Conservation (phyloP, 2,797 vertebrate genomes). For the Notamacropus eugenii region DNA sequence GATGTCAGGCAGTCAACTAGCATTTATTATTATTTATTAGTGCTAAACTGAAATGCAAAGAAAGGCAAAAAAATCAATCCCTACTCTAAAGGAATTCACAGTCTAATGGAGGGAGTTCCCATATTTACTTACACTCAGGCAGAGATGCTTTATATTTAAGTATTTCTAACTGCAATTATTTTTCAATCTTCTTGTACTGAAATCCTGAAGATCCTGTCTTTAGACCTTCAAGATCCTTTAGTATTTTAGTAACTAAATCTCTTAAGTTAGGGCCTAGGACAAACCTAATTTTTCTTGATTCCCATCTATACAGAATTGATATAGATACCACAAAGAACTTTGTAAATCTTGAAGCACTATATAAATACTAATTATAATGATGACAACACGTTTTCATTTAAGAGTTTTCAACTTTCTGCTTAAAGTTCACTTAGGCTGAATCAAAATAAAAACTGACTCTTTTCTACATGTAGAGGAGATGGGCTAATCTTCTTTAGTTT, state of each 20-base stretch:
- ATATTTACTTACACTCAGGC: neutral
- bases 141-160: neutral
- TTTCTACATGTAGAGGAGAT: neutral
- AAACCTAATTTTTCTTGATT: neutral
- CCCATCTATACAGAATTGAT: neutral
- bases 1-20: neutral
- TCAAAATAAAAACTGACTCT: neutral
- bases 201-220: neutral
- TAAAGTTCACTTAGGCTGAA: neutral
- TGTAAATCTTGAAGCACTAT: neutral
- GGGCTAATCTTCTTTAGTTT: neutral
- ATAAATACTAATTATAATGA: neutral
- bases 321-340: neutral
- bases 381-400: neutral
- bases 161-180: neutral
- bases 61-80: neutral
- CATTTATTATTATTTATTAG: neutral
- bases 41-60: neutral
- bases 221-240: neutral
- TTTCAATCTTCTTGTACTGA: neutral
- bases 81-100: neutral
- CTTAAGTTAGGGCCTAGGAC: neutral
- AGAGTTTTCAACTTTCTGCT: neutral
- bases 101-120: neutral
- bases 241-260: neutral